Evolutionary conservation across 2,113 vertebrate genomes (phyloP).

Genomic region (Rhinoptilus africanus): DNA sequence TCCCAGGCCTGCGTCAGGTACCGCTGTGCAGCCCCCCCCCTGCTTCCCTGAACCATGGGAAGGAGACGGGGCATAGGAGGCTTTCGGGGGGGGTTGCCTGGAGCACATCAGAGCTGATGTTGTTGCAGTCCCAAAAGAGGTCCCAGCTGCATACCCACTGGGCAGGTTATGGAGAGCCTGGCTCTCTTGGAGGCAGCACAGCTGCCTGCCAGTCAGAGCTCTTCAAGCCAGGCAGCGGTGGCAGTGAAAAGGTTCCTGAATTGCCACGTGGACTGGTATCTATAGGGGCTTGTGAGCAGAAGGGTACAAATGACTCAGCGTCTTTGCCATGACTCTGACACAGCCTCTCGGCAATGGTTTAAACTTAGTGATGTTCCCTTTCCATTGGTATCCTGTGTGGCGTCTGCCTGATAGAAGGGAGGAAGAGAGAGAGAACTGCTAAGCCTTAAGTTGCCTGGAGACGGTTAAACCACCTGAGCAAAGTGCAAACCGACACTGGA

Average conservation of each 20-base stretch:
- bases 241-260: not conserved
- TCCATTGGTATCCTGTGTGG: not conserved
- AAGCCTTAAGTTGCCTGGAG: not conserved
- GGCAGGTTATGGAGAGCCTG: not conserved
- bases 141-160: no score
- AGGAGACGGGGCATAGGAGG: rapidly evolving
- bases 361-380: not conserved
- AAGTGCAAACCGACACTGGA: not conserved
- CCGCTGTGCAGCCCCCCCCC: not conserved
- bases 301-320: not conserved
- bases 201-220: not conserved
- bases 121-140: not conserved
- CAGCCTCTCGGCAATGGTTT: not conserved
- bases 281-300: not conserved
- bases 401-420: not conserved
- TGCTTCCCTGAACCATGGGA: not conserved
- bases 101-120: not conserved
- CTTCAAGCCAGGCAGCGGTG: not conserved
- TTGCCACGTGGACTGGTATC: not conserved
- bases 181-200: not conserved
- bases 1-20: not conserved
- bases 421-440: not conserved
- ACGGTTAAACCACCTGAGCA: not conserved
- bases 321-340: not conserved
- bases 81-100: not conserved